Evolutionary conservation across 2,888 invertebrate species (phyloP), one percentile per base, ranked within the genome.

Genomic region (Andrena hattorfiana): DNA sequence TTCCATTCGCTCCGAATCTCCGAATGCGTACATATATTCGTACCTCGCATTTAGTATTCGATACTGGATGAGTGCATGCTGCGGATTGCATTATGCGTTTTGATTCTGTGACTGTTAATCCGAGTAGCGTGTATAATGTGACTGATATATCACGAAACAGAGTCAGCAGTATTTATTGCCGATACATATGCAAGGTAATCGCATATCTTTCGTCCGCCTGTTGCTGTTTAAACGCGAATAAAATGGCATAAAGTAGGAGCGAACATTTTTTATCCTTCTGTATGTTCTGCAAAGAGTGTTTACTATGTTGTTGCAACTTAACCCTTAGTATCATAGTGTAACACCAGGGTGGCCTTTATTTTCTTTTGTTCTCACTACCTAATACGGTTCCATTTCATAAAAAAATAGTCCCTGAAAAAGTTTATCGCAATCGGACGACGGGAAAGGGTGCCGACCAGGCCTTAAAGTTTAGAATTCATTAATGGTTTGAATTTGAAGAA

Each of bases 41-140:
- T 42, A 4, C 42, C 42, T 42, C 42, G 42, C 16, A 10, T 48
- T 75, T 54, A 75, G 51, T 32, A 7, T 66, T 66, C 51, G 20
- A 74, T 23, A 68, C 16, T 51, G 28, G 28, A 56, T n/a, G 23
- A 49, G 28, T 10, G 10, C 28, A 8, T 16, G 13, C 32, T 13
- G 32, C 16, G 35, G n/a, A 35, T 60, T 30, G 51, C 35, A 42
- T 13, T 35, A 28, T 67, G 74, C 59, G 28, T 42, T 60, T 49
- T 32, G 66, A 60, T 73, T 67, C 42, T 2, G 6, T 26, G n/a
- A 30, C 60, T 66, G 51, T 74, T 77, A 74, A 77, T 77, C 49
- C 42, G 51, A 77, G 67, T 74, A 35, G 23, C 20, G 26, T 35
- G 51, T 48, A 30, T 67, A 66, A 60, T 30, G 49, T 7, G 66